Evolutionary conservation across 2,797 vertebrate species (phyloP).

Genomic region (Botia kubotai): DNA sequence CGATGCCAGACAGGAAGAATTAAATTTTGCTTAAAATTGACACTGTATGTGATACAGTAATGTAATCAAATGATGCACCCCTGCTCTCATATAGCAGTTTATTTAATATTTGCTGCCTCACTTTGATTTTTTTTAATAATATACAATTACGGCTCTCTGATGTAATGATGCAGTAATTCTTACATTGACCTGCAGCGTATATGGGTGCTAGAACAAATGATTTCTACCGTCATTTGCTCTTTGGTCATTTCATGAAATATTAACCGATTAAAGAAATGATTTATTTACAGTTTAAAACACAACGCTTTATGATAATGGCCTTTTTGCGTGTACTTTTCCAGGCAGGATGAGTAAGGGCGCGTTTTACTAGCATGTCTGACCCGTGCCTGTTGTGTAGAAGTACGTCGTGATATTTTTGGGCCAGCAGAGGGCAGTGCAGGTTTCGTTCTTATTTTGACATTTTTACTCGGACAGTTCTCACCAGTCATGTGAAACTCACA

Average conservation of each 20-base stretch:
- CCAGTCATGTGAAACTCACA: not conserved
- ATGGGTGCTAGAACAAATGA: not conserved
- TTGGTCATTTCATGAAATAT: not conserved
- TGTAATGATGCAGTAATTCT: not conserved
- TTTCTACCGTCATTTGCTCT: not conserved
- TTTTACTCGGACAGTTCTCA: not conserved
- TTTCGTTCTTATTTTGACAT: slow-evolving; percentile 12
- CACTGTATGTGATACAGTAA: not conserved
- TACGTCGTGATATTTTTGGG: slow-evolving; percentile 3
- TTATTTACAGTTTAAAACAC: not conserved
- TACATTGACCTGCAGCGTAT: not conserved
- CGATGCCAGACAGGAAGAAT: not conserved
- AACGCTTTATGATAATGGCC: not conserved
- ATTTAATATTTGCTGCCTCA: not conserved
- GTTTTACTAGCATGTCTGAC: not conserved
- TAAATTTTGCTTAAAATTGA: not conserved
- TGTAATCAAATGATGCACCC: not conserved
- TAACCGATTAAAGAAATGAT: not conserved
- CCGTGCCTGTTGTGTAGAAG: not conserved
- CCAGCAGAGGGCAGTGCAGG: slow-evolving; percentile 58
- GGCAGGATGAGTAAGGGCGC: not conserved
- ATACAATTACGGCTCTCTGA: not conserved
- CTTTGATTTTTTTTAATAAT: not conserved
- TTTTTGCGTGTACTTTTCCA: not conserved
- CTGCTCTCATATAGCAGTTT: not conserved